A percentile compares a stretch with the other conserved stretches of the same genome.
These are phyloP conservation scores for Platypus cylindrus DNA, from an alignment of 2,888 invertebrate species.

Conservation along the genomic window DNA sequence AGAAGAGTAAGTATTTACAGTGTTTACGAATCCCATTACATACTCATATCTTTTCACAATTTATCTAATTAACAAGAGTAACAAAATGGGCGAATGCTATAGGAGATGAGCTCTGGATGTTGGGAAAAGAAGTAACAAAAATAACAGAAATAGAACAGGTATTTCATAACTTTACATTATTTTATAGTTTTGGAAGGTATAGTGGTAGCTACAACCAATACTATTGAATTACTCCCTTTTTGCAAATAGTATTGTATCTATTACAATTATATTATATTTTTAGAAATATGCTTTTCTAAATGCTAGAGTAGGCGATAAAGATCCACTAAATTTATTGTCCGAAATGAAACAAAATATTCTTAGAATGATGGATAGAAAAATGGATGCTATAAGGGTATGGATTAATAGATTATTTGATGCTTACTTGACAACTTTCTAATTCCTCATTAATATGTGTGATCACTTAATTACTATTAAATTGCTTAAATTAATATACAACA, in stretches of 20 bases:
- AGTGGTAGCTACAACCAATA: no score
- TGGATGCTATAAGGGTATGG: constrained; percentile 79
- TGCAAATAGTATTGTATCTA: not conserved
- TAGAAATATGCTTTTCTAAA: constrained; percentile 71
- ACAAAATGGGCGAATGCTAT: constrained; percentile 67
- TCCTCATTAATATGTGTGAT: no score
- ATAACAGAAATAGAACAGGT: constrained; percentile 64
- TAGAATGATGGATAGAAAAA: constrained; percentile 75
- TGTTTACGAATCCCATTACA: not conserved
- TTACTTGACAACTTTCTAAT: no score
- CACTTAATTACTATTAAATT: no score
- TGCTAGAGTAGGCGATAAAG: constrained; percentile 65
- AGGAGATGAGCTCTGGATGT: constrained; percentile 66
- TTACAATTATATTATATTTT: constrained; percentile 8
- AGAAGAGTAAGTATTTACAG: constrained; percentile 21
- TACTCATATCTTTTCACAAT: constrained; percentile 1
- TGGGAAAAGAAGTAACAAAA: constrained; percentile 66
- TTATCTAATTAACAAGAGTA: constrained; percentile 41
- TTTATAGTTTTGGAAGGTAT: not conserved
- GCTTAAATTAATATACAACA: no score
- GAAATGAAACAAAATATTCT: constrained; percentile 73
- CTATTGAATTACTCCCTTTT: not conserved
- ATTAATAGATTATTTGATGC: no score
- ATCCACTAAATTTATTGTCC: constrained; percentile 64
- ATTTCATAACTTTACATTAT: constrained; percentile 20